Base-by-base conservation (phyloP, 1,140 invertebrate species). In the Diuraphis noxia region DNA sequence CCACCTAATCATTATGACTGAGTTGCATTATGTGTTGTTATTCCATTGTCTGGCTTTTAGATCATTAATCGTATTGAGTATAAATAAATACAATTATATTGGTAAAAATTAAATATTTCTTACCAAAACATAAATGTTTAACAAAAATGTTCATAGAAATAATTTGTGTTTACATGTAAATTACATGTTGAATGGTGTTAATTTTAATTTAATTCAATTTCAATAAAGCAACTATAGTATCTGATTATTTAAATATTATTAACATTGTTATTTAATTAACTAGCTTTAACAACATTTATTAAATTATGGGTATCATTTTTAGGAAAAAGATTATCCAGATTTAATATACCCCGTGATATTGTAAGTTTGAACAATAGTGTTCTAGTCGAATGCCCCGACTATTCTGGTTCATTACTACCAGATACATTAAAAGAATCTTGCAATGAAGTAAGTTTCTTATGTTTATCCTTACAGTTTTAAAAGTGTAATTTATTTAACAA, bases 241-340 rank as follows among this genome's bases (percentile, higher is more conserved):
- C 30, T 30, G 30, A 13, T 56, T 0, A 30, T 56, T 56, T 56
- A 30, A 30, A 3, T 56, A 56, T n/a, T 72, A n/a, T 13, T n/a
- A 17, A 34, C 5, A 72, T 72, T 17, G 56, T 72, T n/a, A 72
- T n/a, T 72, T 72, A n/a, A 1, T 72, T 72, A 72, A 17, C 2
- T n/a, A 72, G 5, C 30, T n/a, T 72, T 5, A n/a, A n/a, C n/a
- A 72, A 72, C n/a, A 17, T 72, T n/a, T 72, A n/a, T 72, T n/a
- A 72, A 72, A 72, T n/a, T n/a, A 72, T 72, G n/a, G 17, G 30
- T n/a, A 17, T n/a, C 9, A n/a, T 25, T 79, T 82, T 30, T n/a
- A 91, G 89, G 89, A 36, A 91, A 91, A 91, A 82, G 36, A 91
- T 36, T 91, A 46, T 81, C 40, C 10, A 91, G 25, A 36, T 91